Conservation (phyloP, 2,888 invertebrate genomes). For the Clusia tigrina region DNA sequence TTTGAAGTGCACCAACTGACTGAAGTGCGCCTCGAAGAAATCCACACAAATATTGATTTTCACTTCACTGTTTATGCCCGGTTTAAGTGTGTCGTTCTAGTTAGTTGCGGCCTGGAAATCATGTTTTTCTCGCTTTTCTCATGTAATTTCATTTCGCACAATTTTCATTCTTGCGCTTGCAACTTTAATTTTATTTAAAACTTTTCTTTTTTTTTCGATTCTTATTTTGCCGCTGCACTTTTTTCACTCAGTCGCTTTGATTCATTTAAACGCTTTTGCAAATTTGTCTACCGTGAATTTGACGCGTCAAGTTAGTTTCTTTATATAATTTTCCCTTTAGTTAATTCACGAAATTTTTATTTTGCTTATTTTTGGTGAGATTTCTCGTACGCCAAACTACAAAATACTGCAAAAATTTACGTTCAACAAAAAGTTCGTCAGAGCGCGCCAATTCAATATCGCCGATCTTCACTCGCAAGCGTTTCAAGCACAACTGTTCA, state of each 20-base stretch:
- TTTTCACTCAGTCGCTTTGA: conserved; percentile 13
- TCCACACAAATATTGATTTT: no score
- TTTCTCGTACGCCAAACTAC: not conserved
- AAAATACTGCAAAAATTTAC: not conserved
- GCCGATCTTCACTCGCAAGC: conserved; percentile 60
- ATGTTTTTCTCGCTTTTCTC: no score
- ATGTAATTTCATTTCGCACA: conserved; percentile 21
- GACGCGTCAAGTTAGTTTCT: no score
- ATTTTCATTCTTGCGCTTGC: conserved; percentile 20
- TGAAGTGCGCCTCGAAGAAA: no score
- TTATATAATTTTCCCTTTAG: conserved; percentile 25
- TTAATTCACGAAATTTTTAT: conserved; percentile 37
- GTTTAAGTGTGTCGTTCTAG: no score
- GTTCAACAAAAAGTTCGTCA: conserved; percentile 1
- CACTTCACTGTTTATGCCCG: no score
- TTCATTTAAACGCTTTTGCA: not conserved
- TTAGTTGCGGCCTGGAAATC: no score
- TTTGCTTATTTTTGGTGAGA: conserved; percentile 4
- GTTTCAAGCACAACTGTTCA: conserved; percentile 62
- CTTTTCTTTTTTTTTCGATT: conserved; percentile 18
- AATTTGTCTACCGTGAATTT: no score
- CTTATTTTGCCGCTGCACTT: conserved; percentile 19
- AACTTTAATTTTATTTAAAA: conserved; percentile 20
- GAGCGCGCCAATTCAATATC: conserved; percentile 11
- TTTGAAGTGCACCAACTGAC: no score